Evolutionary conservation across 2,888 invertebrate species (phyloP), one percentile per base, ranked within the genome.

Genomic region (Aspidiotus destructor): DNA sequence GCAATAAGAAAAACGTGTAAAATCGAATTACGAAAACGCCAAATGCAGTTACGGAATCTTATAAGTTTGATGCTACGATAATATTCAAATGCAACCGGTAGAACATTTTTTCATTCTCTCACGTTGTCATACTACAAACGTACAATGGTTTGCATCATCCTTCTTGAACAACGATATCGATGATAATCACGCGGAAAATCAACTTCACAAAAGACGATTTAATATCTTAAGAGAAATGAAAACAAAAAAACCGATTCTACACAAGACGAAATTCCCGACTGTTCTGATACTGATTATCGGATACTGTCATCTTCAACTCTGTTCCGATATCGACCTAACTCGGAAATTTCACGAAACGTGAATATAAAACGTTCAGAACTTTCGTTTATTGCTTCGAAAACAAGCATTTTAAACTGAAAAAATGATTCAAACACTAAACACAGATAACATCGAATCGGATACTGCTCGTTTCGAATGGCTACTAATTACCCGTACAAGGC

Each of bases 1-100:
- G 77, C 53, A 78, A 78, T 71, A 6, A 16, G 61, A 53, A 15
- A 28, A 28, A 60, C 0, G 44, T 58, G 44, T 40, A 13, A 65
- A 42, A 58, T 65, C 58, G 42, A 57, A 8, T 5, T 6, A 42
- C 58, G 7, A 57, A 28, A 17, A 28, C 8, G 44, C 3, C 10
- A 40, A 3, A 16, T 42, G 41, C 8, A 54, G 28, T 28, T 28
- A 52, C 3, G 2, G 5, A 52, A 52, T n/a, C 53, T n/a, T 52
- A n/a, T 5, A 52, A 52, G 15, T 3, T 3, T 3, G 3, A 52
- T 28, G 5, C 28, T 28, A 28, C 28, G 28, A 28, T 28, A 28
- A 28, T 28, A 28, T 52, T 15, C n/a, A 52, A 52, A 52, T 15
- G 53, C 5, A 52, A 52, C 53, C 13, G 13, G 15, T n/a, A 2